Conservation (phyloP, 2,888 invertebrate genomes). For the Epirrhoe tristata region DNA sequence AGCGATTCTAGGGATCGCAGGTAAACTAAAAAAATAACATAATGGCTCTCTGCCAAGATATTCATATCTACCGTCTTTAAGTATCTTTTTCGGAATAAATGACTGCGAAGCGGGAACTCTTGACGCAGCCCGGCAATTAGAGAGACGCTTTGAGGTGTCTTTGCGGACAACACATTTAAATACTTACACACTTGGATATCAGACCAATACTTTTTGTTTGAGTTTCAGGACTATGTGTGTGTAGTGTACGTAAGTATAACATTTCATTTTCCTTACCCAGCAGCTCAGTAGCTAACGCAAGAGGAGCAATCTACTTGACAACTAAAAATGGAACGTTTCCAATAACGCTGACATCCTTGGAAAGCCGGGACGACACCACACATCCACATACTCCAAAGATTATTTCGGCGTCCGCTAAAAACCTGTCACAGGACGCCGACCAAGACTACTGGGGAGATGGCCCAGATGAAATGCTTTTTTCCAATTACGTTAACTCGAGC, state of each 20-base stretch:
- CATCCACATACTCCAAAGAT: slow-evolving; percentile 67
- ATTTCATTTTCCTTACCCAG: slow-evolving; percentile 57
- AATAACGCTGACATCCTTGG: slow-evolving; percentile 77
- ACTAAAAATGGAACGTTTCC: slow-evolving; percentile 83
- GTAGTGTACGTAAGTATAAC: slow-evolving; percentile 10
- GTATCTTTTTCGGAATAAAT: slow-evolving; percentile 57
- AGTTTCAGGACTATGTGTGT: background rate
- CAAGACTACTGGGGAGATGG: slow-evolving; percentile 65
- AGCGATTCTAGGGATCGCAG: slow-evolving; percentile 40
- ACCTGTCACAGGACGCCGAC: slow-evolving; percentile 60
- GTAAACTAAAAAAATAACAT: slow-evolving; percentile 62
- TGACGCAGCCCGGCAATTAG: slow-evolving; percentile 59
- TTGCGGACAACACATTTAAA: slow-evolving; percentile 13
- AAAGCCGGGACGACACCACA: slow-evolving; percentile 64
- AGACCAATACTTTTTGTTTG: slow-evolving; percentile 9
- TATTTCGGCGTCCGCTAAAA: slow-evolving; percentile 70
- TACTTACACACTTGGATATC: slow-evolving; percentile 9
- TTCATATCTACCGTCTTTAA: slow-evolving; percentile 46
- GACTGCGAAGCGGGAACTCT: slow-evolving; percentile 47
- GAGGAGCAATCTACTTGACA: slow-evolving; percentile 82
- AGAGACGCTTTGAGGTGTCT: slow-evolving; percentile 35
- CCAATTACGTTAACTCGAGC: slow-evolving; percentile 71
- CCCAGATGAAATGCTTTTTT: slow-evolving; percentile 65
- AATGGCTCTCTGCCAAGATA: slow-evolving; percentile 63
- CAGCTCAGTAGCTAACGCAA: slow-evolving; percentile 65